A percentile compares a stretch with the other conserved stretches of the same genome.
phyloP scores from a whole-genome alignment of 1,140 invertebrate species.

The Papilio aristodemus region DNA sequence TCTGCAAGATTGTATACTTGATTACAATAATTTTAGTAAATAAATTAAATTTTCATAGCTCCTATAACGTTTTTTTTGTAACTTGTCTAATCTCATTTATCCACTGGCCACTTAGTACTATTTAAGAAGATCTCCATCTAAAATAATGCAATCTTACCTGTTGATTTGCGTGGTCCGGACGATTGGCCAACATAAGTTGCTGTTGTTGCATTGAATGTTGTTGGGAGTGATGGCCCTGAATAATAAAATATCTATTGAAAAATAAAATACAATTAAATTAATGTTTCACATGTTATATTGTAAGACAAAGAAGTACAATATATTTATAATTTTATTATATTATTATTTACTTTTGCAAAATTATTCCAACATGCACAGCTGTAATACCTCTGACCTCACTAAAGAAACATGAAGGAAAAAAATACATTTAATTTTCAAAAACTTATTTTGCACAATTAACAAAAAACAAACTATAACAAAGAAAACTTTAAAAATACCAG shows the following conservation, averaged over 20 bases:
- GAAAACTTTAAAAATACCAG: neutral
- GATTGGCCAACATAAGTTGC: constrained; percentile 61
- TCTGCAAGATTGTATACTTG: too few relatives aligned
- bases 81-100: too few relatives aligned
- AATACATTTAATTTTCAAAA: too few relatives aligned
- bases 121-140: neutral
- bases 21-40: constrained; percentile 35
- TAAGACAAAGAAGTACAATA: too few relatives aligned
- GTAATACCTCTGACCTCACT: neutral
- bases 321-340: too few relatives aligned
- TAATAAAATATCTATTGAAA: constrained; percentile 34
- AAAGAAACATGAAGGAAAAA: too few relatives aligned
- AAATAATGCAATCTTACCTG: constrained; percentile 54
- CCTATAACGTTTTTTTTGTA: too few relatives aligned
- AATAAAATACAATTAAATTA: neutral
- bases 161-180: constrained; percentile 69
- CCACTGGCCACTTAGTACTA: too few relatives aligned
- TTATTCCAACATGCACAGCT: neutral
- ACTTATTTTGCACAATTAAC: neutral
- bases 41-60: constrained; percentile 38
- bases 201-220: constrained; percentile 73
- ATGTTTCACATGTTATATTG: neutral
- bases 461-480: neutral
- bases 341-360: too few relatives aligned
- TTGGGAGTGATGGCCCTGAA: constrained; percentile 68